phyloP scores from a whole-genome alignment of 2,113 vertebrate species.

The Pelodiscus sinensis region DNA sequence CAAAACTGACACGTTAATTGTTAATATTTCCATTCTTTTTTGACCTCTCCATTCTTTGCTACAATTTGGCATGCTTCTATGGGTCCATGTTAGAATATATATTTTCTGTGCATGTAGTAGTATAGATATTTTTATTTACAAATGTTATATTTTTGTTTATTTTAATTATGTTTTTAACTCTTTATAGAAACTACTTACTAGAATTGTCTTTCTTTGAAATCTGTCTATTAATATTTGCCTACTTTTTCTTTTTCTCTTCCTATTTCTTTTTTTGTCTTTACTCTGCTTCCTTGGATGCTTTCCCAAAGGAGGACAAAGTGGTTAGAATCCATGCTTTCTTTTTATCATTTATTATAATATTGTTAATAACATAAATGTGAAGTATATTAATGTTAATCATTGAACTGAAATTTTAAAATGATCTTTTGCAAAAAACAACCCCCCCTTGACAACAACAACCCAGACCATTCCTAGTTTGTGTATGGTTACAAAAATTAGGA shows the following conservation, averaged over 20 bases:
- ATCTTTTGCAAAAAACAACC: neutral
- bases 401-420: slow-evolving; percentile 42
- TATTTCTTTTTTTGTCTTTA: slow-evolving; percentile 78
- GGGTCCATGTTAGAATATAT: neutral
- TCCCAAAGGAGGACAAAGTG: slow-evolving; percentile 99
- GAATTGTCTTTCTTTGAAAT: slow-evolving; percentile 66
- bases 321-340: slow-evolving; percentile 93
- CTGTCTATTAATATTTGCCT: slow-evolving; percentile 73
- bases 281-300: slow-evolving; percentile 97
- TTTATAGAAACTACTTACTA: slow-evolving; percentile 51
- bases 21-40: slow-evolving; percentile 19
- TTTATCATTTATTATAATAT: slow-evolving; percentile 75
- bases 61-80: slow-evolving; percentile 12
- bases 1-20: neutral
- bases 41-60: slow-evolving; percentile 37
- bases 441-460: neutral
- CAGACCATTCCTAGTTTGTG: neutral
- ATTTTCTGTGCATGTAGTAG: neutral
- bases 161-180: slow-evolving; percentile 33
- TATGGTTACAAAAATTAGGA: slow-evolving; percentile 18
- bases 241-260: slow-evolving; percentile 76
- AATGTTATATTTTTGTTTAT: slow-evolving; percentile 20
- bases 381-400: slow-evolving; percentile 22
- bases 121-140: slow-evolving; percentile 43
- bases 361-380: slow-evolving; percentile 67